A percentile compares a stretch with the other conserved stretches of the same genome.
Conservation (phyloP, 2,113 vertebrate genomes). For the Ahaetulla prasina region DNA sequence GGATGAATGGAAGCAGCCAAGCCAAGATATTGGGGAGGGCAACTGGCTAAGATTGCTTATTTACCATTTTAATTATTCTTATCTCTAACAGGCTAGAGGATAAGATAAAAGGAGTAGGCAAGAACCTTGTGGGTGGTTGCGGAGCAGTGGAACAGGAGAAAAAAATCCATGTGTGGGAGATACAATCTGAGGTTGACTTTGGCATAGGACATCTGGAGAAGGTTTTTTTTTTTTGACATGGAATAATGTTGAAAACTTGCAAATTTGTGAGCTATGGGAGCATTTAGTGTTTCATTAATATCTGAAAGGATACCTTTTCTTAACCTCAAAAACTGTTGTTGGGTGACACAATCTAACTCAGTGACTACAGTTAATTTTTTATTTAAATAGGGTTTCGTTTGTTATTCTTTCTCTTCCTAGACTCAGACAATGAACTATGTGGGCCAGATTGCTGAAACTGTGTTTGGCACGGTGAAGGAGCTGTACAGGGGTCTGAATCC, state of each 20-base stretch:
- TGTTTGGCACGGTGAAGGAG: constrained; percentile 86
- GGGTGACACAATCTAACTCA: no score
- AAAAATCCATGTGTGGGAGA: background rate
- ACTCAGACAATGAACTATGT: constrained; percentile 90
- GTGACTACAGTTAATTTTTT: no score
- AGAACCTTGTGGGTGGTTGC: background rate
- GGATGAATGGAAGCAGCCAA: background rate
- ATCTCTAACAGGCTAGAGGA: background rate
- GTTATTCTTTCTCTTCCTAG: constrained; percentile 46
- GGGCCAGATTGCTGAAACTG: constrained; percentile 86
- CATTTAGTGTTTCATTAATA: background rate
- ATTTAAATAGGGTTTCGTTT: background rate
- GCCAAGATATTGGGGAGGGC: background rate
- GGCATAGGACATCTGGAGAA: background rate
- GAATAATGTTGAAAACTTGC: background rate
- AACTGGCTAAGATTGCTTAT: background rate
- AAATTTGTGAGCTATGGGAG: background rate
- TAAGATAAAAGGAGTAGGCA: background rate
- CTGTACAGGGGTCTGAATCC: constrained; percentile 90
- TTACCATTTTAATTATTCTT: background rate
- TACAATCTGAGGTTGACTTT: background rate
- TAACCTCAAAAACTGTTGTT: background rate
- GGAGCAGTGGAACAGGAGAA: background rate
- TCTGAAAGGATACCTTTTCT: background rate
- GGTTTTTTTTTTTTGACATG: background rate